Evolutionary conservation across 2,113 vertebrate species (phyloP).

Genomic region (Epinephelus lanceolatus): DNA sequence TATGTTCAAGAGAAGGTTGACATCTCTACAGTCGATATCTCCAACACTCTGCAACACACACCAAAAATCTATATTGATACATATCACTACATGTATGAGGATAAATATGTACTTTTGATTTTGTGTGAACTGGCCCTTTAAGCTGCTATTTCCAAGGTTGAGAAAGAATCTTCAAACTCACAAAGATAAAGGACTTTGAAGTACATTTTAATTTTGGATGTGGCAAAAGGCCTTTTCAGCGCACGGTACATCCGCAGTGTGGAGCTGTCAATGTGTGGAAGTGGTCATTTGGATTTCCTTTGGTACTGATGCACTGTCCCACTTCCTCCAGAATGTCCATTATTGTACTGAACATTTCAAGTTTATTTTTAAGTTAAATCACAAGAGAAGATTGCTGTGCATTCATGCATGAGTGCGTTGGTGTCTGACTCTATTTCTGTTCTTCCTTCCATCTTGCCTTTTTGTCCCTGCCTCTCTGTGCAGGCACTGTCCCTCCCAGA

Average conservation of each 20-base stretch:
- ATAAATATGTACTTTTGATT: too few relatives aligned
- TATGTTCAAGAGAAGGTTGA: too few relatives aligned
- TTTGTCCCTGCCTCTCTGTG: constrained; percentile 4
- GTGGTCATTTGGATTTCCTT: constrained; percentile 5
- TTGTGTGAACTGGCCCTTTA: neutral
- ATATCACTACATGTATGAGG: too few relatives aligned
- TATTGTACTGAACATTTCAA: neutral
- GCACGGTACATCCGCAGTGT: neutral
- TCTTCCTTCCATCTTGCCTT: neutral
- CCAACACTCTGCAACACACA: too few relatives aligned
- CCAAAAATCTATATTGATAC: too few relatives aligned
- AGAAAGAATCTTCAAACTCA: neutral
- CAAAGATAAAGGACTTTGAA: neutral
- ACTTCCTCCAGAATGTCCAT: neutral
- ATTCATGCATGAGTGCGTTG: constrained; percentile 1
- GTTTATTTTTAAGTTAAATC: neutral
- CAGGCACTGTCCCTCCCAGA: constrained; percentile 35
- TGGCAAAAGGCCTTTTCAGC: neutral
- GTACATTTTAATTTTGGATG: constrained; percentile 4
- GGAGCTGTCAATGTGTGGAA: neutral
- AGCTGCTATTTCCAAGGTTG: too few relatives aligned
- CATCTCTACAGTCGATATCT: too few relatives aligned
- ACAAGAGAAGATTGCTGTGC: neutral
- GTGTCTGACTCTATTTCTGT: constrained; percentile 2
- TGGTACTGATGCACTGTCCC: neutral